Base-by-base conservation (phyloP, 1,140 invertebrate species). In the Lordiphosa collinella region DNA sequence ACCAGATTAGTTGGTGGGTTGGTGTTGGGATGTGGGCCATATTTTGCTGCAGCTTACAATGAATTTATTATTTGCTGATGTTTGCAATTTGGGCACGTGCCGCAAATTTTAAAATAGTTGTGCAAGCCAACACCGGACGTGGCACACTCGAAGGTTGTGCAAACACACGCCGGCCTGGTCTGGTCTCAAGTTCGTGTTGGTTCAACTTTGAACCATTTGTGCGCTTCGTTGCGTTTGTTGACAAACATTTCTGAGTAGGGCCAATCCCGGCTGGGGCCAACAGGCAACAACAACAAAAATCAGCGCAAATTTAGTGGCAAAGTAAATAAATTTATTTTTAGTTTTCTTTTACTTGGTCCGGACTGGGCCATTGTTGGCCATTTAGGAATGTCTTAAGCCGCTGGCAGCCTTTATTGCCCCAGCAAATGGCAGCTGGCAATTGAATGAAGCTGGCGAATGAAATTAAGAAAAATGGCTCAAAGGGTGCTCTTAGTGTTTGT, bases 11-110 rank as follows among this genome's bases (percentile, higher is more conserved):
- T 11, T 12, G 12, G 2, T 4, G 2, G 22, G 12, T 1, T 44
- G 11, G 8, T 12, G 12, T 1, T 4, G 2, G 22, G 12, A 37
- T 34, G 50, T 29, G 37, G 29, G n/a, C 11, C 29, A 34, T 38
- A 38, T 8, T 18, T 35, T 38, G 25, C 11, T 58, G 49, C 58
- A 58, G 58, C 74, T 79, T 61, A 79, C 74, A 79, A 68, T 58
- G 71, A 78, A 86, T 82, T 82, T 86, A 86, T 86, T 86, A 84
- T 86, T 86, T 86, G 84, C 76, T 86, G 75, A 86, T 87, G 82
- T 86, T 86, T 86, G 73, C 82, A 74, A 86, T 86, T 86, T 86
- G 65, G 57, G 76, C 82, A 86, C 84, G 82, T 86, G 82, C 76
- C 56, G 59, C 68, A 86, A 86, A 86, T 86, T 86, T 71, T 75